phyloP scores from a whole-genome alignment of 2,113 vertebrate genomes.

The Ammodytes marinus region DNA sequence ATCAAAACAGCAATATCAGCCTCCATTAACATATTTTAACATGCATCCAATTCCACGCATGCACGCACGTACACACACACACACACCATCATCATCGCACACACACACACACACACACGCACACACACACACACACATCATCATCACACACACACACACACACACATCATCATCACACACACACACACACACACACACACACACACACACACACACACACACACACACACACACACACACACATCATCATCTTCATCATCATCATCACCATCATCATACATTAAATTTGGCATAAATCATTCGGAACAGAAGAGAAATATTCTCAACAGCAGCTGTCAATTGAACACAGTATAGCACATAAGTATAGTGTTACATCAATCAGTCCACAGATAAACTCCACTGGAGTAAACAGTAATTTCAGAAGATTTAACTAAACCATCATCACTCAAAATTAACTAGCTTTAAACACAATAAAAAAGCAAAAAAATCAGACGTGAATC shows the following conservation, averaged over 20 bases:
- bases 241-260: constrained; percentile 10
- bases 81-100: no score
- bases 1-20: constrained; percentile 42
- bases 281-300: constrained; percentile 61
- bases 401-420: constrained; percentile 79
- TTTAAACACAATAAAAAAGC: constrained; percentile 63
- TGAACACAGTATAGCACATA: constrained; percentile 59
- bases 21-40: constrained; percentile 23
- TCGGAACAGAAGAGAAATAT: constrained; percentile 81
- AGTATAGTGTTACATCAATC: constrained; percentile 58
- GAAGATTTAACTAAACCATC: constrained; percentile 67
- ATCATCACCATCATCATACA: constrained; percentile 19
- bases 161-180: constrained; percentile 12
- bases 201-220: constrained; percentile 40
- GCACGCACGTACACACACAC: no score
- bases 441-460: constrained; percentile 62
- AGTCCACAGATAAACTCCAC: constrained; percentile 80
- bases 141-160: neutral
- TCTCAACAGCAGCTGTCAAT: constrained; percentile 78
- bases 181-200: constrained; percentile 20
- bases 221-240: constrained; percentile 20
- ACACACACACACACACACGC: no score
- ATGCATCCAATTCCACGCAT: neutral
- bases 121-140: constrained; percentile 15
- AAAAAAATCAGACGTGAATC: constrained; percentile 43